A percentile compares a stretch with the other conserved stretches of the same genome.
These are phyloP conservation scores for Eonycteris spelaea DNA, from an alignment of 2,113 vertebrate genomes.

Conservation along the genomic window DNA sequence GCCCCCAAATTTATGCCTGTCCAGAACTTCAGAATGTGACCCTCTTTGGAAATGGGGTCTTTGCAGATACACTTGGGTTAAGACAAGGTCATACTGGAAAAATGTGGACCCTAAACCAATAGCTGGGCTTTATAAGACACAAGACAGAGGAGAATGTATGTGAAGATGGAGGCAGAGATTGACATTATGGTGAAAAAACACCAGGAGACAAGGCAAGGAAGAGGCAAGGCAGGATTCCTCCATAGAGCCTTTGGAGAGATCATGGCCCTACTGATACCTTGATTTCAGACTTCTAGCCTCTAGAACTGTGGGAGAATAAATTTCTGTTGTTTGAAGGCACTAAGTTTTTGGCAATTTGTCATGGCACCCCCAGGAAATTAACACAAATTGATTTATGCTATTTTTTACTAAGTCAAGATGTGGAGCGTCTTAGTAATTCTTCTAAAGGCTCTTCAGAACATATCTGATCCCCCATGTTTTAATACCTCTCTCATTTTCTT, in stretches of 20 bases:
- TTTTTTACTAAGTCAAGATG: neutral
- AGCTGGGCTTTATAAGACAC: neutral
- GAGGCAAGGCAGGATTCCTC: neutral
- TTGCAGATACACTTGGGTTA: neutral
- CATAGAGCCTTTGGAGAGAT: neutral
- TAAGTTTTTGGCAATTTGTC: neutral
- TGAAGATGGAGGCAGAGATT: neutral
- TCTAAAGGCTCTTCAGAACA: neutral
- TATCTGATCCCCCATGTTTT: neutral
- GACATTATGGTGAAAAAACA: neutral
- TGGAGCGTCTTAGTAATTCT: neutral
- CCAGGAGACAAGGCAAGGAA: neutral
- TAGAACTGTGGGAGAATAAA: neutral
- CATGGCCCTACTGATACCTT: neutral
- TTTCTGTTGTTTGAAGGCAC: neutral
- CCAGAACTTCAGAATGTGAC: neutral
- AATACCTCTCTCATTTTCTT: neutral
- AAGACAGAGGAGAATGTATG: neutral
- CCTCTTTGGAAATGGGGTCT: neutral
- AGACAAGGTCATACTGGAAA: neutral
- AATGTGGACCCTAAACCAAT: neutral
- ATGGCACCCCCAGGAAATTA: neutral
- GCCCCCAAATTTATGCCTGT: neutral
- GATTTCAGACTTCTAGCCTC: neutral
- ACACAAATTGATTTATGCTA: neutral